phyloP scores from a whole-genome alignment of 2,797 vertebrate species.

The Rhabdomys pumilio region DNA sequence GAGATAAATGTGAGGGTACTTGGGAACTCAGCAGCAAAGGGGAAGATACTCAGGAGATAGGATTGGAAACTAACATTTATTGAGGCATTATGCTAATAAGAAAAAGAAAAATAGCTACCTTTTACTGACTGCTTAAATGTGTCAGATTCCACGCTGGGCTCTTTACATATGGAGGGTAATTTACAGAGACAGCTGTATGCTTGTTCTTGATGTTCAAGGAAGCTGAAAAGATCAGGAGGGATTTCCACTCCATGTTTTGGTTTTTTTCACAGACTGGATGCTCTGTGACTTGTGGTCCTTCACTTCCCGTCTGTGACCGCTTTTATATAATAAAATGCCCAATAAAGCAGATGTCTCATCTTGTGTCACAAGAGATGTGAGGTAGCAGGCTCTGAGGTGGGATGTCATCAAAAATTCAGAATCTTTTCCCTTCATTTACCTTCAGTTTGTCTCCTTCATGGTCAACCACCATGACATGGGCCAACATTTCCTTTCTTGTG shows the following conservation, averaged over 20 bases:
- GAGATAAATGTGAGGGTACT: slow-evolving; percentile 77
- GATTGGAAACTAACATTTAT: slow-evolving; percentile 81
- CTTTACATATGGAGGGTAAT: slow-evolving; percentile 71
- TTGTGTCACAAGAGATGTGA: background rate
- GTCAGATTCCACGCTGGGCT: slow-evolving; percentile 75
- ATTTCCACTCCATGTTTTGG: background rate
- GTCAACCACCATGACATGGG: background rate
- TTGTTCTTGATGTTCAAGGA: slow-evolving; percentile 49
- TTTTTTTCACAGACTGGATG: background rate
- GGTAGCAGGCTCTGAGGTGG: background rate
- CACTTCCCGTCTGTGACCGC: background rate
- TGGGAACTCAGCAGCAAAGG: slow-evolving; percentile 58
- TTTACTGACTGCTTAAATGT: slow-evolving; percentile 78
- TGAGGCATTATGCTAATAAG: slow-evolving; percentile 85
- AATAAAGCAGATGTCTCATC: background rate
- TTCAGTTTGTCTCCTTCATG: background rate
- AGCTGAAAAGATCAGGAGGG: background rate
- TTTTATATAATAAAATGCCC: background rate
- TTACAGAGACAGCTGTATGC: slow-evolving; percentile 51
- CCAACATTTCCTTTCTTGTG: background rate
- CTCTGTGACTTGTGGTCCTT: background rate
- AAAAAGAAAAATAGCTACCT: slow-evolving; percentile 84
- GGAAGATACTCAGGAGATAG: slow-evolving; percentile 75
- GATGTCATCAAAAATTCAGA: background rate
- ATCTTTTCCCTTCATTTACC: background rate